Evolutionary conservation across 2,113 vertebrate genomes (phyloP).

Genomic region (Lipophrys pholis): DNA sequence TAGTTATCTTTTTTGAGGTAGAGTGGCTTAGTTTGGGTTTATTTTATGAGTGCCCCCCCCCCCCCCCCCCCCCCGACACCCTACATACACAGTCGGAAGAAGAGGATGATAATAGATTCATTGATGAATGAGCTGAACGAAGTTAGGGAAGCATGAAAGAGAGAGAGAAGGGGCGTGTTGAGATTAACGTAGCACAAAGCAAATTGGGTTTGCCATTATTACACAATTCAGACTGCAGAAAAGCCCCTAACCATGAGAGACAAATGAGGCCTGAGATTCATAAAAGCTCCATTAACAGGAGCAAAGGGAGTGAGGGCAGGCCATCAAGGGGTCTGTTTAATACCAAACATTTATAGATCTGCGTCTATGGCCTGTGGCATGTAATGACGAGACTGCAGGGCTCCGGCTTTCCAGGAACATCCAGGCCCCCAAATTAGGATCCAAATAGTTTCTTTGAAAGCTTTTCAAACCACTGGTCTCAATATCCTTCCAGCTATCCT

Average conservation of each 20-base stretch:
- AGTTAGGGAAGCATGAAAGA: slow-evolving; percentile 77
- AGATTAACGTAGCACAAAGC: slow-evolving; percentile 82
- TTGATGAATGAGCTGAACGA: slow-evolving; percentile 78
- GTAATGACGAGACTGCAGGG: slow-evolving; percentile 57
- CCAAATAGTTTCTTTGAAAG: slow-evolving; percentile 53
- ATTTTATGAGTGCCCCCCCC: slow-evolving; percentile 48
- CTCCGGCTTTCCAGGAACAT: slow-evolving; percentile 56
- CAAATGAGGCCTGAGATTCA: slow-evolving; percentile 82
- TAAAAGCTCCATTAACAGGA: slow-evolving; percentile 81
- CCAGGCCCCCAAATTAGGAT: slow-evolving; percentile 57
- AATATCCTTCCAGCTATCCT: slow-evolving; percentile 4
- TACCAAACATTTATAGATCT: slow-evolving; percentile 77
- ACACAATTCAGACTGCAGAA: slow-evolving; percentile 78
- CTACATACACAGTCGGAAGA: slow-evolving; percentile 46
- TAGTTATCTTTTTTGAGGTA: slow-evolving; percentile 52
- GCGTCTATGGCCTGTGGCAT: slow-evolving; percentile 66
- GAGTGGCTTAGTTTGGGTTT: slow-evolving; percentile 61
- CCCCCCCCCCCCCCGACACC: background rate
- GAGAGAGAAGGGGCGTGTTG: slow-evolving; percentile 73
- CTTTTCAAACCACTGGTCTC: slow-evolving; percentile 21
- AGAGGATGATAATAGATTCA: slow-evolving; percentile 79
- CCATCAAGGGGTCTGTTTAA: slow-evolving; percentile 73
- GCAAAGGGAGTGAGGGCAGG: slow-evolving; percentile 72
- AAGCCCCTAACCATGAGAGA: slow-evolving; percentile 81
- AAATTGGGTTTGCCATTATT: slow-evolving; percentile 83